phyloP scores from a whole-genome alignment of 2,888 invertebrate species.

The Cantharis nigra region DNA sequence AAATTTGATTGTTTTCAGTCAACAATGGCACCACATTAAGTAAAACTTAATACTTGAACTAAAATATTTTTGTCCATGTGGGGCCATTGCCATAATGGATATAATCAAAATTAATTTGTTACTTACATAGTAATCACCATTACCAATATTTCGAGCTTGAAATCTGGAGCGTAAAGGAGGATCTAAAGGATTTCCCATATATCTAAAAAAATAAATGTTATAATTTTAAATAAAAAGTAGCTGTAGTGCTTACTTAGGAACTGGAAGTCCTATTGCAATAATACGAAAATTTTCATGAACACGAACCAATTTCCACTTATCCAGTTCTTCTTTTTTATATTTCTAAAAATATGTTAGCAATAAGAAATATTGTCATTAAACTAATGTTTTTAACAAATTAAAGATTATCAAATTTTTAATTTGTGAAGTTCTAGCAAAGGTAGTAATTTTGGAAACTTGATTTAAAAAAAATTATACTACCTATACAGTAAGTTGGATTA shows the following conservation, averaged over 20 bases:
- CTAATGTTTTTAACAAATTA: background rate
- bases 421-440: no score
- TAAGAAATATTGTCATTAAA: background rate
- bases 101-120: background rate
- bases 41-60: no score
- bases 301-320: slow-evolving; percentile 85
- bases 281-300: slow-evolving; percentile 93
- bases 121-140: slow-evolving; percentile 68
- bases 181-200: slow-evolving; percentile 91
- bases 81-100: no score
- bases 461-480: background rate
- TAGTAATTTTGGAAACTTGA: background rate
- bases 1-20: no score
- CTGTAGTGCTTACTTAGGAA: slow-evolving; percentile 62
- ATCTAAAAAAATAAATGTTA: slow-evolving; percentile 55
- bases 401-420: no score
- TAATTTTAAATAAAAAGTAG: background rate
- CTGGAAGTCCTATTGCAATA: slow-evolving; percentile 89
- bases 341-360: slow-evolving; percentile 60
- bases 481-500: no score
- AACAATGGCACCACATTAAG: no score
- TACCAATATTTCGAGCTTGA: slow-evolving; percentile 84
- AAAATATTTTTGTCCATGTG: no score
- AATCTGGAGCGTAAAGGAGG: slow-evolving; percentile 94
- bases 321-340: slow-evolving; percentile 77